Percentiles rank a stretch among this genome's conserved stretches.
Conservation (phyloP, 2,797 vertebrate species). For the Sternotherus odoratus region DNA sequence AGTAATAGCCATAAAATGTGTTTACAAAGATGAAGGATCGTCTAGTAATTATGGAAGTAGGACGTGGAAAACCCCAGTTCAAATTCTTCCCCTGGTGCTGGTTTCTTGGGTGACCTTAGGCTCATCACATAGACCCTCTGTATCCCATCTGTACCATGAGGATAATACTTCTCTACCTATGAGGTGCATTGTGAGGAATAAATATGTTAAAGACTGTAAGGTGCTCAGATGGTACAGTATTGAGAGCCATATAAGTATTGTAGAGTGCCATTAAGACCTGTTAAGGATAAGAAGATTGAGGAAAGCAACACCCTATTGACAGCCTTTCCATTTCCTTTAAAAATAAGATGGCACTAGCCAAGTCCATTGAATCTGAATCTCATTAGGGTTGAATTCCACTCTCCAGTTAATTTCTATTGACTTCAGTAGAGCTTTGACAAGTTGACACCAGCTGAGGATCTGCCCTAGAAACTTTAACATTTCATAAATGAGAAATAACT, state of each 20-base stretch:
- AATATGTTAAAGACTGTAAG: not conserved
- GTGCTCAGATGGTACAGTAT: not conserved
- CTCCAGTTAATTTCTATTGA: not conserved
- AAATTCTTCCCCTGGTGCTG: not conserved
- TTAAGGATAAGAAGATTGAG: not conserved
- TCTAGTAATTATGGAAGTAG: not conserved
- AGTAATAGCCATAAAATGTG: not conserved
- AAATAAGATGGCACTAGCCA: not conserved
- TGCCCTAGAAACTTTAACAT: not conserved
- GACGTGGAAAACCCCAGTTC: not conserved
- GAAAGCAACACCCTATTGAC: not conserved
- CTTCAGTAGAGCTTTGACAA: not conserved
- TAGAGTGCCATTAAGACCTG: not conserved
- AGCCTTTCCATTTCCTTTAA: not conserved
- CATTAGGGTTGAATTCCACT: not conserved
- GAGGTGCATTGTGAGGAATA: not conserved
- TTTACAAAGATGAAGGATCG: not conserved
- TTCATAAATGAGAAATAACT: not conserved
- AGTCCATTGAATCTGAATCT: not conserved
- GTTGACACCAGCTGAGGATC: not conserved
- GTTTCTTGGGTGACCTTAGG: not conserved
- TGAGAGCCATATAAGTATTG: not conserved
- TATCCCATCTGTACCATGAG: accelerated
- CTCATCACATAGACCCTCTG: not conserved
- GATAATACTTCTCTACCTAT: not conserved